Evolutionary conservation across 2,797 vertebrate species (phyloP), one percentile per base, ranked within the genome.

Genomic region (Falco novaeseelandiae): DNA sequence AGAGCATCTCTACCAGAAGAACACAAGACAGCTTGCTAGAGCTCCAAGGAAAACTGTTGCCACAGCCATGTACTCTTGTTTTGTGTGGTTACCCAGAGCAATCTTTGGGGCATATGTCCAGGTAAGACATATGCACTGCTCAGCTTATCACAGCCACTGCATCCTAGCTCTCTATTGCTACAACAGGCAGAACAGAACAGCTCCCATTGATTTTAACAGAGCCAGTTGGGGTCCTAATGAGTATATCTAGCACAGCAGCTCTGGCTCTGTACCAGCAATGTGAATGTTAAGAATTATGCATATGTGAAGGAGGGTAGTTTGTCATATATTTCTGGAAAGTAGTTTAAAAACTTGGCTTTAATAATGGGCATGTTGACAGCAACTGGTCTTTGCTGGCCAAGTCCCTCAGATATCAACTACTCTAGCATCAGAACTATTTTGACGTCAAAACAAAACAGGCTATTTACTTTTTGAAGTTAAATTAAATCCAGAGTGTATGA

Each of bases 391-490:
- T 86, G 87, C 95, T 93, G 89, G 89, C 93, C 92, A 90, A 94
- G 70, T 93, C 91, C 76, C 65, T 89, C 23, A 20, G 94, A 94
- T 97, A 96, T 92, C 93, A 97, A 88, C 87, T 9, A 6, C 38
- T 94, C 51, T 32, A 91, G 73, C 91, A 94, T 93, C 83, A 95
- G 91, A 96, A 91, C 70, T 95, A 82, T 96, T 94, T 93, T 94
- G 95, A 96, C 77, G 58, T 97, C 95, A 96, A 94, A 97, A 94
- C 87, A 93, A 96, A 95, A 87, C 91, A 95, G 90, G 83, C 91
- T 95, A 94, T 97, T 96, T 96, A 97, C 77, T 95, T 96, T 96
- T 96, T 96, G 96, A 96, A 96, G 95, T 96, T 96, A 96, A 96
- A 97, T 96, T 95, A 88, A 95, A 97, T 94, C 94, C 96, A 97